Conservation (phyloP, 2,113 vertebrate species). For the Limanda limanda region DNA sequence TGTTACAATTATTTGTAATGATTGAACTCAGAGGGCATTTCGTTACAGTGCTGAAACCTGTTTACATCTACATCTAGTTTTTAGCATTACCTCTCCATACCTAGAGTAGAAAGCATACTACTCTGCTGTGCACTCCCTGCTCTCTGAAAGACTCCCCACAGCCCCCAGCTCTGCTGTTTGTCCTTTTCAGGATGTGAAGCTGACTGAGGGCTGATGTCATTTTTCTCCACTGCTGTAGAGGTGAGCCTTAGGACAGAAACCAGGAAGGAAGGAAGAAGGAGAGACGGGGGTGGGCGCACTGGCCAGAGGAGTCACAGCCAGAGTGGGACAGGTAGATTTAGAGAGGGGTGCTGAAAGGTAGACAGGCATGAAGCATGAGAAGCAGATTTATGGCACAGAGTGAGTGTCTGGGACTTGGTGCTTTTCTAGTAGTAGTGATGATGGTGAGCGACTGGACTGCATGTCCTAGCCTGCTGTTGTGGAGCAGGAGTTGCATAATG, state of each 20-base stretch:
- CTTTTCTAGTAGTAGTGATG: constrained; percentile 26
- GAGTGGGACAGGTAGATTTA: constrained; percentile 46
- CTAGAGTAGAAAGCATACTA: constrained; percentile 1
- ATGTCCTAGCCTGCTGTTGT: constrained; percentile 68
- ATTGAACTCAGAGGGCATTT: no score
- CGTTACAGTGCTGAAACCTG: not conserved
- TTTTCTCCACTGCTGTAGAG: constrained; percentile 74
- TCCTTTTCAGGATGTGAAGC: constrained; percentile 73
- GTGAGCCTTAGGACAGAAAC: constrained; percentile 75
- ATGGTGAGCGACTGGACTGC: constrained; percentile 52
- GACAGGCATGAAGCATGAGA: constrained; percentile 52
- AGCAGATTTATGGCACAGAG: constrained; percentile 57
- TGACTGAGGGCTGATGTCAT: constrained; percentile 73
- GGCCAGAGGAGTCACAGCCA: constrained; percentile 34
- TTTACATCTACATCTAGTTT: constrained; percentile 14
- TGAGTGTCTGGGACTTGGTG: constrained; percentile 44
- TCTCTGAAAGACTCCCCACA: constrained; percentile 39
- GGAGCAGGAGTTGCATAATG: constrained; percentile 71
- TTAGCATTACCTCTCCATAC: not conserved
- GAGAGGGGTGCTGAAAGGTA: constrained; percentile 57
- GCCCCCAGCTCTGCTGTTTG: constrained; percentile 52
- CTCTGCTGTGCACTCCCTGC: not conserved
- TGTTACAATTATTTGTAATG: not conserved
- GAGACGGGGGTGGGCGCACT: constrained; percentile 25
- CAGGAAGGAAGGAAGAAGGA: constrained; percentile 51